These are phyloP conservation scores for Nesometra sesokonis DNA, from an alignment of 35 echinoderm and acorn worm species.

Conservation along the genomic window DNA sequence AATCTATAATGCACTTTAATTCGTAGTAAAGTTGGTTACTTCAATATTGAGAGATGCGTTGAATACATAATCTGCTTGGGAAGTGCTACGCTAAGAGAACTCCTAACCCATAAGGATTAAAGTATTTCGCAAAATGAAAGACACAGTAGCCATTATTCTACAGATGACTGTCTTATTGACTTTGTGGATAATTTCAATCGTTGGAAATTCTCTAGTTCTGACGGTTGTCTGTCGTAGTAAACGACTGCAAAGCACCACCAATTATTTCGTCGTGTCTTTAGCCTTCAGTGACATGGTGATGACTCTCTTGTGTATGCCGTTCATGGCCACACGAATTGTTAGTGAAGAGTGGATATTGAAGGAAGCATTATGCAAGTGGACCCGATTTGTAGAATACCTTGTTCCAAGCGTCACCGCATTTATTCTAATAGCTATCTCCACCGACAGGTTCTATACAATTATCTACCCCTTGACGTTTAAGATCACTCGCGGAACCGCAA, in stretches of 20 bases:
- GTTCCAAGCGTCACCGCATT: conserved; percentile 52
- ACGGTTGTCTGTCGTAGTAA: conserved; percentile 57
- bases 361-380: conserved; percentile 60
- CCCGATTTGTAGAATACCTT: conserved; percentile 61
- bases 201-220: conserved; percentile 67
- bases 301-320: conserved; percentile 73
- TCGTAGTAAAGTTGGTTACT: too few species aligned
- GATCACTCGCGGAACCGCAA: conserved; percentile 84
- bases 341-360: conserved; percentile 59
- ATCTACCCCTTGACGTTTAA: conserved; percentile 97
- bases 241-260: conserved; percentile 83
- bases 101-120: too few species aligned
- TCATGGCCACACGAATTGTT: conserved; percentile 30
- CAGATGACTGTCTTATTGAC: neutral
- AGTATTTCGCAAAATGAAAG: neutral
- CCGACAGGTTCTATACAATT: conserved; percentile 90
- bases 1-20: too few species aligned
- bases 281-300: conserved; percentile 63
- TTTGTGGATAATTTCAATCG: neutral
- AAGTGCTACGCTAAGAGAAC: too few species aligned
- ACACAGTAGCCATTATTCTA: neutral
- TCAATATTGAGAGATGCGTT: too few species aligned
- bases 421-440: conserved; percentile 61
- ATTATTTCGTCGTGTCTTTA: conserved; percentile 93
- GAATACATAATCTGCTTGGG: too few species aligned